These are phyloP conservation scores for Cryptotis parvus DNA, from an alignment of 2,113 vertebrate genomes.

Conservation along the genomic window DNA sequence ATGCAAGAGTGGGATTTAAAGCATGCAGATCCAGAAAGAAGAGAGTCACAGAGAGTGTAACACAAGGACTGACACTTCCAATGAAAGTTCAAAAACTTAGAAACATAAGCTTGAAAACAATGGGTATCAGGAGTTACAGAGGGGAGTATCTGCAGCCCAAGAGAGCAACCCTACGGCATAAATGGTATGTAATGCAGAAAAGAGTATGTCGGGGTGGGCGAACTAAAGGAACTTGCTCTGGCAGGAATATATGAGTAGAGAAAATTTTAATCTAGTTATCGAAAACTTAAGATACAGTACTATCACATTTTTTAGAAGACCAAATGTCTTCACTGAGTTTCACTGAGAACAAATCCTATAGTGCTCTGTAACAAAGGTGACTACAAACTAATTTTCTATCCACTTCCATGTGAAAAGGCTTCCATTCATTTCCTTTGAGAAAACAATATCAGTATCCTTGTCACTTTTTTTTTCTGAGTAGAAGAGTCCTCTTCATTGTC, in stretches of 20 bases:
- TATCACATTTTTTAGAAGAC: neutral
- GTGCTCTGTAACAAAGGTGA: constrained; percentile 42
- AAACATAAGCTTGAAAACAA: neutral
- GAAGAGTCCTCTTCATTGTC: constrained; percentile 57
- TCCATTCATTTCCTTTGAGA: constrained; percentile 38
- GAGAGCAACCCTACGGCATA: neutral
- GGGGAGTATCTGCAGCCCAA: neutral
- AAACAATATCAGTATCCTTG: constrained; percentile 60
- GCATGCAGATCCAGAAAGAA: neutral
- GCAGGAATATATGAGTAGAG: neutral
- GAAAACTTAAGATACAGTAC: neutral
- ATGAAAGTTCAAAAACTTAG: too few relatives aligned
- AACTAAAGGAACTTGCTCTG: neutral
- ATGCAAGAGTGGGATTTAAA: neutral
- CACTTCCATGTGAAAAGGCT: constrained; percentile 22
- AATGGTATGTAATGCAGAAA: too few relatives aligned
- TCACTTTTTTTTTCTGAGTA: constrained; percentile 48
- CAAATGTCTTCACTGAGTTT: too few relatives aligned
- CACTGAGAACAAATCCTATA: neutral
- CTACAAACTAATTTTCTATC: neutral
- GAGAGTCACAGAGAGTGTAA: neutral
- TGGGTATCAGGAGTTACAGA: neutral
- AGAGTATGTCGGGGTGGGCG: neutral
- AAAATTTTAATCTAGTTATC: neutral
- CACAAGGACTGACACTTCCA: neutral